Base-by-base conservation (phyloP, 2,888 invertebrate species). In the Mythimna lalbum region DNA sequence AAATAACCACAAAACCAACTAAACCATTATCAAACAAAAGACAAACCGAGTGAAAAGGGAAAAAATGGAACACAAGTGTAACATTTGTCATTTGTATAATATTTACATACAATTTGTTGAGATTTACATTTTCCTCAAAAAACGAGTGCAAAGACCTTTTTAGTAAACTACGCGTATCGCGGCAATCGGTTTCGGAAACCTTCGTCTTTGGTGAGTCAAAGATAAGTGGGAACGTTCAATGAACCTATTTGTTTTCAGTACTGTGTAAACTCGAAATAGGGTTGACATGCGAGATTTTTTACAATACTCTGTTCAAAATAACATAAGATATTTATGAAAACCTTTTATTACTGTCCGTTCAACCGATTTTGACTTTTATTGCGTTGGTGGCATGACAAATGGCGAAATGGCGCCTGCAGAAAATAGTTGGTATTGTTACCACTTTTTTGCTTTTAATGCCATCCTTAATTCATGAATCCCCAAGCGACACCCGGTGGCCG, bases 81-180 rank as follows among this genome's bases (percentile, higher is more conserved):
- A 69, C 57, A 65, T 27, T 55, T 49, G 36, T 63, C 64, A 66
- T 36, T 65, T 43, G 19, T 21, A 60, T 62, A 73, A 60, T 64
- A 75, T 74, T 80, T 69, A 71, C 76, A 81, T 78, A 76, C 57
- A 65, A 63, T 81, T 72, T 73, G 57, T 63, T 49, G 23, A 49
- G 5, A 73, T 79, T 79, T 69, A 76, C 55, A 69, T 79, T 73
- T 78, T 61, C 57, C n/a, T 73, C 19, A 72, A 69, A 69, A 73
- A n/a, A 49, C n/a, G 53, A 67, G 81, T 55, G 76, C 79, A 81
- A 78, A 69, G 76, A 76, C 76, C 81, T 81, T 76, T 70, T 59
- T 56, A 65, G 52, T 67, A 69, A 71, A 66, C 55, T 55, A 27
- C 39, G 21, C 68, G 75, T 56, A 56, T 57, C 66, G 33, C 64